Base-by-base conservation (phyloP, 2,113 vertebrate species). In the Cairina moschata region DNA sequence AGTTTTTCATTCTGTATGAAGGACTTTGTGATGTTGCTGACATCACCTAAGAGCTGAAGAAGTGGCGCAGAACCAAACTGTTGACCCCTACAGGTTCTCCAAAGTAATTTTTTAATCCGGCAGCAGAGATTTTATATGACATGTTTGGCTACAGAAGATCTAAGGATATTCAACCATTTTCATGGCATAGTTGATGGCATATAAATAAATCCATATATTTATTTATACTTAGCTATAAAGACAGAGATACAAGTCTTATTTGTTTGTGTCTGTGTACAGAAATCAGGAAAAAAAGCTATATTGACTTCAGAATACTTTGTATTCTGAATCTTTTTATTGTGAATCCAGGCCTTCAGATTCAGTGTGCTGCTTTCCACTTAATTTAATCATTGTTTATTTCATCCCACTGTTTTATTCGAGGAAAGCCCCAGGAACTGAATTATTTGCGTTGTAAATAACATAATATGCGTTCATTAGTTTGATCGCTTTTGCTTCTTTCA, bases 401-500 rank as follows among this genome's bases (percentile, higher is more conserved):
- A 97, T 56, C 76, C 78, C 81, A 73, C 79, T 93, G 40, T 87
- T 97, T 95, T 88, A 93, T 96, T 95, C 42, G 26, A 97, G 94
- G 94, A 97, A 96, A 97, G 89, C 95, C 80, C 78, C 74, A 82
- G 88, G 93, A 97, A 94, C 86, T 66, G 96, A 97, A 95, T 96
- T 69, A 96, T 96, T 96, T 97, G 67, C 96, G 93, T 93, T 97
- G 88, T 97, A 97, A 97, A 96, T 97, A 96, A 94, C 34, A 32
- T 97, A 89, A 95, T 96, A 96, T 85, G 83, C 11, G 2, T 36
- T 98, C 88, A 97, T 97, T 97, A 96, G 94, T 97, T 95, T 96
- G 93, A 90, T 97, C 56, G 1, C 94, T 97, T 97, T 95, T 95
- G 78, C 96, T 96, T 95, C 94, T 97, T 97, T 97, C 83, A 73